Conservation (phyloP, 2,797 vertebrate species). For the Rousettus madagascariensis region DNA sequence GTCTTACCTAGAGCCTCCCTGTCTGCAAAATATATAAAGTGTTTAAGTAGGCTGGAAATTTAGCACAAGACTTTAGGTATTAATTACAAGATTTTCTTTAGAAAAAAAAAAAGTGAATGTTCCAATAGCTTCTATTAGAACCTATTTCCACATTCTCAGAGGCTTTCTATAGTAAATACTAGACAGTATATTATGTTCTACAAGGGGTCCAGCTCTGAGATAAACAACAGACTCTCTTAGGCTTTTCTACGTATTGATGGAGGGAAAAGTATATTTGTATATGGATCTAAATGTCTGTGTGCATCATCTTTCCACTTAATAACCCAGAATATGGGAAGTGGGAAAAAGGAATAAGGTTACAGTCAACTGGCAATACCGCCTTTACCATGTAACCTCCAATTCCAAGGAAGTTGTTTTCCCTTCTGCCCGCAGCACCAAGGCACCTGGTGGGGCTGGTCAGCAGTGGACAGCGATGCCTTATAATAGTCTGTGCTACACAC, state of each 20-base stretch:
- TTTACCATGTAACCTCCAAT: background rate
- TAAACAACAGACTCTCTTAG: background rate
- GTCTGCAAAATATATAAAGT: background rate
- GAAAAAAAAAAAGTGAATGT: background rate
- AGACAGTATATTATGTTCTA: background rate
- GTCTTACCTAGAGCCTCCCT: background rate
- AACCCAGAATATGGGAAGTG: background rate
- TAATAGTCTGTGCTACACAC: background rate
- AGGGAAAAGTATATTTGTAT: background rate
- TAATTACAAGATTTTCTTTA: conserved; percentile 6
- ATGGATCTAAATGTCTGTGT: background rate
- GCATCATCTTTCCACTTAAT: background rate
- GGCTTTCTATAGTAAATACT: background rate
- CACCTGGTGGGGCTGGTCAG: no score
- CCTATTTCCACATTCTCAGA: background rate
- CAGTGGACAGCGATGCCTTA: background rate
- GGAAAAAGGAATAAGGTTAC: background rate
- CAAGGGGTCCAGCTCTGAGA: background rate
- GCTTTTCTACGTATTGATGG: background rate
- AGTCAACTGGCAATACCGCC: background rate
- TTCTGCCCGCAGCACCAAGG: background rate
- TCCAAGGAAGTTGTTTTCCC: background rate
- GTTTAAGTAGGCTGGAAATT: background rate
- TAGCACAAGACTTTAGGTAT: background rate
- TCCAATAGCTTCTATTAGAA: background rate